phyloP scores from a whole-genome alignment of 2,888 invertebrate genomes.

The Eupeodes luniger region DNA sequence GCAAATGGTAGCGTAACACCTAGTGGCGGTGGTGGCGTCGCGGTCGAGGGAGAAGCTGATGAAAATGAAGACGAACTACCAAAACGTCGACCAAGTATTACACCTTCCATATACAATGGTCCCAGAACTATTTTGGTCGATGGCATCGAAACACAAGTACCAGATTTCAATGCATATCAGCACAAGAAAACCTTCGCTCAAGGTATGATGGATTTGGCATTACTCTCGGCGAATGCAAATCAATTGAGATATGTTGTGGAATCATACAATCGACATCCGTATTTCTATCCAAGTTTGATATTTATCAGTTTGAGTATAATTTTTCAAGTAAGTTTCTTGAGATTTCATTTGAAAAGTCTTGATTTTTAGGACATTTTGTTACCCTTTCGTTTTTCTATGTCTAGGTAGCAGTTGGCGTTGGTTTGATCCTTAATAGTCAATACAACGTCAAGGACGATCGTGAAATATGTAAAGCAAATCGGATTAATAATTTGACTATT shows the following conservation, averaged over 20 bases:
- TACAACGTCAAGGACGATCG: constrained; percentile 91
- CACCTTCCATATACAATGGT: constrained; percentile 24
- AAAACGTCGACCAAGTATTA: constrained; percentile 32
- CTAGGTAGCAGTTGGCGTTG: constrained; percentile 91
- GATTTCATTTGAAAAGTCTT: background rate
- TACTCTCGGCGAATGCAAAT: constrained; percentile 95
- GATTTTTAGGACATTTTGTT: background rate
- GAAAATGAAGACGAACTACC: constrained; percentile 74
- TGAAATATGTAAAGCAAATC: constrained; percentile 91
- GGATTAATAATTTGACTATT: constrained; percentile 93
- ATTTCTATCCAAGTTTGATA: constrained; percentile 90
- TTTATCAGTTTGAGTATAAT: constrained; percentile 91
- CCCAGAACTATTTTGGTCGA: constrained; percentile 78
- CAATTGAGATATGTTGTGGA: constrained; percentile 94
- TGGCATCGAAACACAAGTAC: constrained; percentile 84
- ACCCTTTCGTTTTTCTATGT: constrained; percentile 83
- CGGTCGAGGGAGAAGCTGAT: background rate
- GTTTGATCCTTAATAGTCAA: constrained; percentile 92
- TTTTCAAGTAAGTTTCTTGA: constrained; percentile 87
- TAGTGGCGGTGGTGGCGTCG: constrained; percentile 4
- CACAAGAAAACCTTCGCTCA: constrained; percentile 95
- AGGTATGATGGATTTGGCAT: constrained; percentile 96
- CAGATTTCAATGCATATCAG: constrained; percentile 94
- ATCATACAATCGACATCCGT: constrained; percentile 88
- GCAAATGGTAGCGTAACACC: constrained; percentile 72